Conservation (phyloP, 2,797 vertebrate genomes). For the Arrhamphus sclerolepis region DNA sequence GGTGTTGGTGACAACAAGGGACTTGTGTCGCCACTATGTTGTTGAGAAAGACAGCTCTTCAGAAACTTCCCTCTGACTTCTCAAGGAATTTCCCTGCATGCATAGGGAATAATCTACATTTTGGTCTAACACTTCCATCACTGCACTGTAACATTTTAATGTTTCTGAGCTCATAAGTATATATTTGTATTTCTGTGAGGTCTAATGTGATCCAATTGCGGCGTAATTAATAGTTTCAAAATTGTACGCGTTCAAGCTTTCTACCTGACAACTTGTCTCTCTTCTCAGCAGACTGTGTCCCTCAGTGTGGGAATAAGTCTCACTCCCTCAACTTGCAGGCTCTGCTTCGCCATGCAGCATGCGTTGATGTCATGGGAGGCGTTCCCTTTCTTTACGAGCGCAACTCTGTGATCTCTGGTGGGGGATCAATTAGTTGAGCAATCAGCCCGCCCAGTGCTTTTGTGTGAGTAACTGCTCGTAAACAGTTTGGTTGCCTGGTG, state of each 20-base stretch:
- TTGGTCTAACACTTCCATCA: not conserved
- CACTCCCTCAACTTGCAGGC: constrained; percentile 34
- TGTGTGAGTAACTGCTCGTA: constrained; percentile 76
- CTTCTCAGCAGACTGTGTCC: constrained; percentile 17
- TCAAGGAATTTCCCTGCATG: constrained; percentile 12
- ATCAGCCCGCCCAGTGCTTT: constrained; percentile 76
- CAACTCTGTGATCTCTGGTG: constrained; percentile 78
- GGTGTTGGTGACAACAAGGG: too few relatives aligned
- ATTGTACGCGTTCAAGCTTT: constrained; percentile 19
- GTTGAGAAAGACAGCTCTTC: too few relatives aligned
- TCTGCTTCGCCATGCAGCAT: constrained; percentile 35
- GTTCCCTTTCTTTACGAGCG: constrained; percentile 67
- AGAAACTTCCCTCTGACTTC: not conserved
- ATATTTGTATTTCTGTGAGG: constrained; percentile 14
- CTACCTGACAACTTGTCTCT: constrained; percentile 18
- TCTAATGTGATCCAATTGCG: constrained; percentile 26
- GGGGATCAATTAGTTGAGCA: constrained; percentile 82
- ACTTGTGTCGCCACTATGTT: too few relatives aligned
- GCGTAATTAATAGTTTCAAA: constrained; percentile 33
- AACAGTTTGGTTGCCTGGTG: constrained; percentile 75
- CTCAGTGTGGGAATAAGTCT: constrained; percentile 50
- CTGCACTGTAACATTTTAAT: not conserved
- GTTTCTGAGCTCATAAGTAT: constrained; percentile 14
- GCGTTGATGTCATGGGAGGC: constrained; percentile 76
- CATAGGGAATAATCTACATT: not conserved